These are phyloP conservation scores for Lagodon rhomboides DNA, from an alignment of 2,797 vertebrate species.

Conservation along the genomic window DNA sequence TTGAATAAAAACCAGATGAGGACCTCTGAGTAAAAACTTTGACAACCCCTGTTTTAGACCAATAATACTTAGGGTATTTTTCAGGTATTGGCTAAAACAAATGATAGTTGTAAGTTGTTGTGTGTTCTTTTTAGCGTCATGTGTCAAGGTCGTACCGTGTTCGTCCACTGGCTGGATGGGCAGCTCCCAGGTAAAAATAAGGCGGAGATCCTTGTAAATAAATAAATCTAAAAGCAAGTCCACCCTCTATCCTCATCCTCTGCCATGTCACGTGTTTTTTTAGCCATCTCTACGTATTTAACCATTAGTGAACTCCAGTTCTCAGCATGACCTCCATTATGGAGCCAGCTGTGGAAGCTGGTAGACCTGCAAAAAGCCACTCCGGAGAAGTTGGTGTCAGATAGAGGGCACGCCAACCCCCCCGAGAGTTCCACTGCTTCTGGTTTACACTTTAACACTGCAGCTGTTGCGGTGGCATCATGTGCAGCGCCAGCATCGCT, in stretches of 20 bases:
- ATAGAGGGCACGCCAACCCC: slow-evolving; percentile 48
- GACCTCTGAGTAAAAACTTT: too few species aligned
- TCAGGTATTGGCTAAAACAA: too few species aligned
- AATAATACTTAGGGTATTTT: neutral
- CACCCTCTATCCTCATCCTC: neutral
- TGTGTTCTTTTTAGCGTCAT: neutral
- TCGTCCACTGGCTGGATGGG: too few species aligned
- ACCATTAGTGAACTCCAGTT: slow-evolving; percentile 18
- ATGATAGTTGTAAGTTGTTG: too few species aligned
- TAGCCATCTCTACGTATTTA: slow-evolving; percentile 7
- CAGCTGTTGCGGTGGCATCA: slow-evolving; percentile 68
- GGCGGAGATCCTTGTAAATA: neutral
- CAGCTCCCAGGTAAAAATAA: neutral
- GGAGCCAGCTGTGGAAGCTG: slow-evolving; percentile 41
- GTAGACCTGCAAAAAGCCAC: slow-evolving; percentile 31
- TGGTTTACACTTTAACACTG: slow-evolving; percentile 55
- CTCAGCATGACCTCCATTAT: slow-evolving; percentile 47
- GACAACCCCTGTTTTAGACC: too few species aligned
- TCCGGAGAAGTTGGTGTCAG: slow-evolving; percentile 41
- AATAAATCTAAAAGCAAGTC: neutral
- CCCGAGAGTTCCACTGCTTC: slow-evolving; percentile 37
- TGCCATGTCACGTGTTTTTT: neutral
- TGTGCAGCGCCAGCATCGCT: slow-evolving; percentile 26
- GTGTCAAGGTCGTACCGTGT: neutral
- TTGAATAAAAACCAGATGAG: too few species aligned